Evolutionary conservation across 1,140 invertebrate species (phyloP), one percentile per base, ranked within the genome.

Genomic region (Aphidius ervi): DNA sequence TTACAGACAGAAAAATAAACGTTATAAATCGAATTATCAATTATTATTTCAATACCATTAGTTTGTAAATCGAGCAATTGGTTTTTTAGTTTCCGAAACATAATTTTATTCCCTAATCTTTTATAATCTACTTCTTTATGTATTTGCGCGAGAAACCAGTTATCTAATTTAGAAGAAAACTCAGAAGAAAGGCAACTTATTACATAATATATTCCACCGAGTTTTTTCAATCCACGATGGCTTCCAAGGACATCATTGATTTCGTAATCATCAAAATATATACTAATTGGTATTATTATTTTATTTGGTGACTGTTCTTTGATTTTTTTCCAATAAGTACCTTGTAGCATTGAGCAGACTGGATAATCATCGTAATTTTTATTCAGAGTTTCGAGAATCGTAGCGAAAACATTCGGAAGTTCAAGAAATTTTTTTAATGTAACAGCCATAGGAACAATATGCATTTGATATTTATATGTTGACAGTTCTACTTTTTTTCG

Each of bases 1-100:
- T 64, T 64, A 59, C 48, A 43, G 40, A 68, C 43, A 42, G 64
- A 56, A 55, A 71, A 70, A 65, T 65, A 66, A 37, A 69, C 46
- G 10, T 2, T 56, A 37, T 56, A 40, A 23, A 23, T 16, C 53
- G 56, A 6, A 41, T 59, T 60, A 41, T 64, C 48, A 10, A 69
- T 40, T 58, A 20, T 58, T 42, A 68, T 55, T 16, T 53, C 42
- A 16, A 69, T 67, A 31, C 68, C 68, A 7, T 63, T 9, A 10
- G 23, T 47, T n/a, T 45, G 46, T 20, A 69, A 58, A 52, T 59
- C 9, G 43, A 64, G 46, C 4, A 66, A 56, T 49, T 64, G 48
- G 10, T 56, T 9, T 47, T 67, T 47, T 9, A 69, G 23, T 47
- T 59, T 56, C 9, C 56, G 57, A 65, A 66, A 69, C 55, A 64